Evolutionary conservation across 2,797 vertebrate species (phyloP), one percentile per base, ranked within the genome.

Genomic region (Muscicapa comitata): DNA sequence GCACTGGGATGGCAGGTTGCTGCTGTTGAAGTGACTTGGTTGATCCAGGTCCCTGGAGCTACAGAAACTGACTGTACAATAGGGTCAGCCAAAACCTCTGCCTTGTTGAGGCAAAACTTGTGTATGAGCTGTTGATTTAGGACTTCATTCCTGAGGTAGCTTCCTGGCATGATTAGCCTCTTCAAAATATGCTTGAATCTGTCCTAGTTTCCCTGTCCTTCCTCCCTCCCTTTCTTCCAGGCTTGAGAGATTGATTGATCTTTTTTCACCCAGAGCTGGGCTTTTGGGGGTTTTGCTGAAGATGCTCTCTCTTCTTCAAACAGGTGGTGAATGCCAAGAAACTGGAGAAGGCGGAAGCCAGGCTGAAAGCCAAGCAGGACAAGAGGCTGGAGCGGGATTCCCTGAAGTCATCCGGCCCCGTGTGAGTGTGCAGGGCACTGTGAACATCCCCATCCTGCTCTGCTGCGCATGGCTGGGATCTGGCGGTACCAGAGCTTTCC

Each of bases 311-410:
- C 81, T 47, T 93, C 55, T 96, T 71, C 82, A 83, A n/a, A 74
- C 93, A 99, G 99, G 98, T 98, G 18, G 99, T 99, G 79, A 97
- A 99, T 54, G 98, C 98, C 8, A 99, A 99, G 98, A 99, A 99
- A 94, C 95, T 99, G 89, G 99, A 99, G 96, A 99, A 99, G 96
- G 99, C 99, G 0, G 99, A 99, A 93, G 99, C 99, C 11, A 99
- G 98, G 85, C 98, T 99, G 94, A 99, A 99, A 93, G 98, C 99
- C 47, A 99, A 99, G 96, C 98, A 99, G 29, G 99, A 98, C 82
- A 99, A 98, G 90, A 98, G 99, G 75, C 98, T 98, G 23, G 99
- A 99, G 94, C 98, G 98, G 58, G 99, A 99, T 91, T 98, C 97
- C 0, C 97, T 98, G 94, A 99, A 98, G 94, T 85, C 97, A 6